A percentile compares a stretch with the other conserved stretches of the same genome.
phyloP scores from a whole-genome alignment of 2,113 vertebrate species.

The Sinocyclocheilus rhinocerous region DNA sequence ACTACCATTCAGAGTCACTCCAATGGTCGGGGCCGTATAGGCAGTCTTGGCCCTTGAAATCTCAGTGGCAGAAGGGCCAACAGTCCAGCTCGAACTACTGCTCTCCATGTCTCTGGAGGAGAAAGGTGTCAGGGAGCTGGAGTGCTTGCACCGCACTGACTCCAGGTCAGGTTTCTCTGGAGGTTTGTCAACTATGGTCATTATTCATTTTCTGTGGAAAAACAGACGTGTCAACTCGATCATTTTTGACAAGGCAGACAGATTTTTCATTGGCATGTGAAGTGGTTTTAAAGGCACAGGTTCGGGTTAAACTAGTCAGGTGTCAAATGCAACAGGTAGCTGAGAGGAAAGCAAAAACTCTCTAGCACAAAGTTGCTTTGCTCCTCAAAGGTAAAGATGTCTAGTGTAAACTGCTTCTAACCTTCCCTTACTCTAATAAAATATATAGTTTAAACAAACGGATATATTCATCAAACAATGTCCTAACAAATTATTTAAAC shows the following conservation, averaged over 20 bases:
- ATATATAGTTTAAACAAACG: not conserved
- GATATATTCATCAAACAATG: not conserved
- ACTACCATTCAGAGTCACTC: conserved; percentile 85
- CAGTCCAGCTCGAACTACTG: conserved; percentile 84
- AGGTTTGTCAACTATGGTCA: conserved; percentile 97
- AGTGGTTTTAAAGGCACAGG: not conserved
- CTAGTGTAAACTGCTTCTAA: not conserved
- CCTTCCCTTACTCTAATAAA: not conserved
- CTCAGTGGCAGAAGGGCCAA: conserved; percentile 81
- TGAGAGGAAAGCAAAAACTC: conserved; percentile 2
- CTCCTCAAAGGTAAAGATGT: not conserved
- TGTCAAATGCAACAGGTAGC: not conserved
- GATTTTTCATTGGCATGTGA: not conserved
- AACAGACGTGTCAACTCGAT: conserved; percentile 6
- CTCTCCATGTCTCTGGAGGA: conserved; percentile 88
- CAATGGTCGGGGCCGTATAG: conserved; percentile 84
- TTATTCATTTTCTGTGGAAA: conserved; percentile 88
- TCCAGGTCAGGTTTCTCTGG: conserved; percentile 89
- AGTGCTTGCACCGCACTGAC: conserved; percentile 83
- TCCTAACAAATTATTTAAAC: not conserved
- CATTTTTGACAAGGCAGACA: not conserved
- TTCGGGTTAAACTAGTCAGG: not conserved
- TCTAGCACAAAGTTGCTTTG: not conserved
- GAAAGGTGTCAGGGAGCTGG: conserved; percentile 80
- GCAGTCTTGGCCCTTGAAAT: conserved; percentile 81